phyloP scores from a whole-genome alignment of 1,140 invertebrate species.

The Diabrotica undecimpunctata region DNA sequence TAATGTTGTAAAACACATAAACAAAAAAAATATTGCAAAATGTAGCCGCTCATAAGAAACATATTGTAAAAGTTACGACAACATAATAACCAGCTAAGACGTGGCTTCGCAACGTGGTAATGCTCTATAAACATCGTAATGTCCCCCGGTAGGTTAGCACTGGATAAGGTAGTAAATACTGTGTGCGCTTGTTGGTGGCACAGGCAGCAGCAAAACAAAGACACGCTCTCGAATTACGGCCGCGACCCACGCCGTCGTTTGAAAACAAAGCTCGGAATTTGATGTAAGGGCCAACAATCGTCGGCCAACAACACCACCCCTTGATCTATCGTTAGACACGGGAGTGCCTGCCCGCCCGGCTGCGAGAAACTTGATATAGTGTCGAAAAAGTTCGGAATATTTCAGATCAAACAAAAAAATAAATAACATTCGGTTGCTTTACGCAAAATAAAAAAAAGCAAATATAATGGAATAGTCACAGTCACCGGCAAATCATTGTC shows the following conservation, averaged over 20 bases:
- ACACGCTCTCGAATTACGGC: conserved; percentile 4
- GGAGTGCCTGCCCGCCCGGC: not conserved
- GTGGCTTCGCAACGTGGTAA: not conserved
- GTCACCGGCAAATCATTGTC: no score
- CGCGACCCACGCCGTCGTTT: conserved; percentile 4
- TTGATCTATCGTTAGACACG: not conserved
- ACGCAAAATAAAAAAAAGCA: no score
- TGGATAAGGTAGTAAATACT: conserved; percentile 6
- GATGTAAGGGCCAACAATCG: conserved; percentile 8
- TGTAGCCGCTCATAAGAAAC: no score
- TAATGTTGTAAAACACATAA: no score
- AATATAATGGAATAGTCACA: no score
- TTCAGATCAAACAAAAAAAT: no score
- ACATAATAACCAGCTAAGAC: no score
- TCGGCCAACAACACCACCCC: no score
- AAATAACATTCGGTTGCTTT: no score
- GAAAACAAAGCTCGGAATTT: conserved; percentile 14
- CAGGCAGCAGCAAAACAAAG: conserved; percentile 7
- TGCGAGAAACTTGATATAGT: conserved; percentile 6
- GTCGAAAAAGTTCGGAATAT: not conserved
- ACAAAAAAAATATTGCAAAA: no score
- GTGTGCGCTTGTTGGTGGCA: not conserved
- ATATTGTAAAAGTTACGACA: no score
- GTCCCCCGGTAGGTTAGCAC: not conserved
- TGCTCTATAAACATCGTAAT: not conserved